Base-by-base conservation (phyloP, 2,113 vertebrate species). In the Etheostoma spectabile region DNA sequence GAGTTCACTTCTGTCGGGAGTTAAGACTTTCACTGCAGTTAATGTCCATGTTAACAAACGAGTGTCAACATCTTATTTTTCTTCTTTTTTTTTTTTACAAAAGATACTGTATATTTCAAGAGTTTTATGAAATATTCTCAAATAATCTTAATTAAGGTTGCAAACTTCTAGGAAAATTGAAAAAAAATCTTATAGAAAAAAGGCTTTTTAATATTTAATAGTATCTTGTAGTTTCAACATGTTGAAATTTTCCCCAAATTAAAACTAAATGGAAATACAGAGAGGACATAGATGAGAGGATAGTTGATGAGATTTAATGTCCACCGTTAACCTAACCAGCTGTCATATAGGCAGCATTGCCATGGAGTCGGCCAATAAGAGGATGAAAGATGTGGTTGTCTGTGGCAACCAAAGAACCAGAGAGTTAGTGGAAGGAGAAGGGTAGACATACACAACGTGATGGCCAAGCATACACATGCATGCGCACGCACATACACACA, bases 381-480 rank as follows among this genome's bases (percentile, higher is more conserved):
- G 48, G 66, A n/a, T 14, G 15, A 83, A 81, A 93, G 93, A 94
- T 90, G 85, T 92, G 93, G 93, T 64, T 90, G 91, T 89, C 91
- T 72, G 65, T 57, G 66, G 86, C 91, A 89, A 93, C 90, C 82
- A 83, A 86, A 93, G 75, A 85, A 65, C 49, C 69, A 42, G 56
- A 61, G 80, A 86, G 45, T 76, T 62, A 65, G 86, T 15, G 78
- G 82, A 71, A 27, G 10, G 53, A 65, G 81, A 68, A 71, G 35
- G 59, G 70, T 55, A 77, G 73, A 86, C 69, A 42, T 4, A 60
- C 63, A 83, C 80, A 70, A 60, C 70, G 69, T 80, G 85, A 90
- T 76, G 75, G 77, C 60, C 45, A 59, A 69, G 51, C 55, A 30
- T 63, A 83, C 60, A 73, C 67, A 77, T 66, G 53, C 77, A 87